Conservation (phyloP, 2,888 invertebrate species). For the Watsonalla cultraria region DNA sequence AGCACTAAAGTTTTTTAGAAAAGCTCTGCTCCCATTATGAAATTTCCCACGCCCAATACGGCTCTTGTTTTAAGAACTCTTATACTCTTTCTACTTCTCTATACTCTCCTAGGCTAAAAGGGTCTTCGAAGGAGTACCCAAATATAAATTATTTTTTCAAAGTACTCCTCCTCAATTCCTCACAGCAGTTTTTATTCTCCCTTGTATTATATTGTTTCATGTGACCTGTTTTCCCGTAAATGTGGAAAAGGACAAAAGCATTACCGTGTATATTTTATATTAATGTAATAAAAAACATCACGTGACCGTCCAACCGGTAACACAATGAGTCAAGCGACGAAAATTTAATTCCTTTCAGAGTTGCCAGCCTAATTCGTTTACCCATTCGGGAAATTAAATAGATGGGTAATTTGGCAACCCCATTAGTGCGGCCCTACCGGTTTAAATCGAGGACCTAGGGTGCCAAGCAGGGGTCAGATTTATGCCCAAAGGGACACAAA, state of each 20-base stretch:
- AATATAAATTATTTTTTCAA: too few species aligned
- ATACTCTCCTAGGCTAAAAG: too few species aligned
- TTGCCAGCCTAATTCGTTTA: constrained; percentile 75
- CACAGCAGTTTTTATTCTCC: too few species aligned
- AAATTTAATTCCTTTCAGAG: constrained; percentile 74
- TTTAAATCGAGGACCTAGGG: constrained; percentile 53
- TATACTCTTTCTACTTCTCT: too few species aligned
- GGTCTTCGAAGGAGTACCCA: too few species aligned
- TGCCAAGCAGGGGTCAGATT: constrained; percentile 53
- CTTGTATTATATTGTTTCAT: too few species aligned
- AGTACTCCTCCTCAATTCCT: too few species aligned
- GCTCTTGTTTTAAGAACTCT: too few species aligned
- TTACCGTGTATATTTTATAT: not conserved
- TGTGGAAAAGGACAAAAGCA: not conserved
- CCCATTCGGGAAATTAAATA: constrained; percentile 76
- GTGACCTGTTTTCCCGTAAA: not conserved
- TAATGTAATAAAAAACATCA: not conserved
- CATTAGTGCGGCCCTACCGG: constrained; percentile 53
- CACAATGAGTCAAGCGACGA: constrained; percentile 62
- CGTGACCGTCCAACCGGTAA: constrained; percentile 6
- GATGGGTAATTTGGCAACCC: constrained; percentile 75
- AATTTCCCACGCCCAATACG: too few species aligned
- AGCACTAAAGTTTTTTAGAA: too few species aligned
- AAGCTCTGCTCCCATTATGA: too few species aligned
- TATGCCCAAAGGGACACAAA: constrained; percentile 46